A percentile compares a stretch with the other conserved stretches of the same genome.
Evolutionary conservation across 2,888 invertebrate species (phyloP).

Genomic region (Trilocha varians): DNA sequence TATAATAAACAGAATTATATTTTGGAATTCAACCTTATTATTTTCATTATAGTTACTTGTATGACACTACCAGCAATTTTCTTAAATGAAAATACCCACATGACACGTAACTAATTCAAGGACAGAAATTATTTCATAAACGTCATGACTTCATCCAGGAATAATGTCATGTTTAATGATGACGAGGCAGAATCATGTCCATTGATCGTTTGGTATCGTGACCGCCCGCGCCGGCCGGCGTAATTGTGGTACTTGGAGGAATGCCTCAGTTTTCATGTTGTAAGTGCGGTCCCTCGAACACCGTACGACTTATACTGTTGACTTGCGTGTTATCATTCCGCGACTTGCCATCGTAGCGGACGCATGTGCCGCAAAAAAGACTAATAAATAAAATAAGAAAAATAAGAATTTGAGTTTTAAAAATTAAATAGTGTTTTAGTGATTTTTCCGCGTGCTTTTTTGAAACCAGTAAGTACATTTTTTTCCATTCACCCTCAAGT

Average conservation of each 20-base stretch:
- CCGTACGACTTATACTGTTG: too few relatives aligned
- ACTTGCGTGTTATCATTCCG: conserved; percentile 42
- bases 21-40: too few relatives aligned
- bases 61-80: not conserved
- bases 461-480: conserved; percentile 1
- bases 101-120: not conserved
- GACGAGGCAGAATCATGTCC: not conserved
- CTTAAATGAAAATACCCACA: not conserved
- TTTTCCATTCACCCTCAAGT: not conserved
- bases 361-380: conserved; percentile 27
- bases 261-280: conserved; percentile 6
- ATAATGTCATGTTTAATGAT: not conserved
- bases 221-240: not conserved
- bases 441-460: not conserved
- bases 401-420: conserved; percentile 7
- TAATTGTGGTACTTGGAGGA: not conserved
- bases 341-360: conserved; percentile 27
- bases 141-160: not conserved
- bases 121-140: not conserved
- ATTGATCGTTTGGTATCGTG: not conserved
- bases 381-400: conserved; percentile 15
- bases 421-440: not conserved
- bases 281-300: too few relatives aligned
- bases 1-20: too few relatives aligned
- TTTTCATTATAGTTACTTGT: too few relatives aligned